Evolutionary conservation across 2,113 vertebrate species (phyloP), one percentile per base, ranked within the genome.

Genomic region (Crotalus horridus): DNA sequence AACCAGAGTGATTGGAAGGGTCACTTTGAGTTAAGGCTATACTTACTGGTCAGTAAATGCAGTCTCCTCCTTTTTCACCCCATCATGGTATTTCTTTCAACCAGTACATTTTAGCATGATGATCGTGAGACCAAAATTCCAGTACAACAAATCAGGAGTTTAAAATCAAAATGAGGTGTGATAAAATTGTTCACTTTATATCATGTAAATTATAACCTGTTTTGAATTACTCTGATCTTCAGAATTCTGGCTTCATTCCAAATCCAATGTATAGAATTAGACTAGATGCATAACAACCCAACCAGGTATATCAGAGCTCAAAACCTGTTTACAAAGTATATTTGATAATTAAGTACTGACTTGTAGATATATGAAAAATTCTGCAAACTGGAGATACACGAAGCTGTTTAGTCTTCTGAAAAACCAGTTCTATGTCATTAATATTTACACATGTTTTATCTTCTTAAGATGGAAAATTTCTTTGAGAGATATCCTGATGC

Each of bases 401-500:
- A 58, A 89, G 10, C 17, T 23, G 1, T 89, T 85, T 89, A 13
- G 7, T 89, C 87, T 85, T 53, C 56, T 24, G 85, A 29, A 20
- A 48, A 85, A 51, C 17, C 8, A 64, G 33, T 53, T 86, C 56
- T 39, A 20, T 61, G 15, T 54, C 43, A 33, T 24, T 29, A 29
- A 55, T 29, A 12, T 61, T 90, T 59, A 55, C 12, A 33, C 46
- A 4, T 91, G 85, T 23, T 54, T 93, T 64, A 33, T 85, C 48
- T 86, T 92, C 97, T 97, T 89, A 91, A 99, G 99, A 98, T 99
- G 97, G 91, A 99, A 95, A 97, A 98, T 94, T 99, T 99, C 97
- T 99, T 99, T 96, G 94, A 92, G 23, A 97, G 97, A 93, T 98
- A 98, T 6, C 98, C 98, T 48, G 90, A 99, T 48, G 98, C 99